A percentile compares a stretch with the other conserved stretches of the same genome.
Evolutionary conservation across 2,888 invertebrate species (phyloP).

Genomic region (Lasius fuliginosus): DNA sequence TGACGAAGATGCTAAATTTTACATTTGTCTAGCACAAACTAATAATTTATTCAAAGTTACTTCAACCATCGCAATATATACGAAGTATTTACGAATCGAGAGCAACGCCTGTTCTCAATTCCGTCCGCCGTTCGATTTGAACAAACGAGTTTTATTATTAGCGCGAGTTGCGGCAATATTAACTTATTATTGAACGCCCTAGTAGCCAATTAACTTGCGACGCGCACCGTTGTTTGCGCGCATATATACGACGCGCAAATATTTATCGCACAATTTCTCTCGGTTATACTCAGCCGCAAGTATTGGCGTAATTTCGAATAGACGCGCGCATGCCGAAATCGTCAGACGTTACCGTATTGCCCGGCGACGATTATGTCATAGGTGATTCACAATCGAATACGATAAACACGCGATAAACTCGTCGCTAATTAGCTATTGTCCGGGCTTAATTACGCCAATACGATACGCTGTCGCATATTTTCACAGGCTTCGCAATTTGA

Average conservation of each 20-base stretch:
- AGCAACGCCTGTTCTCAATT: background rate
- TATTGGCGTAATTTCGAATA: conserved; percentile 50
- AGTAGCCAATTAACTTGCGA: conserved; percentile 41
- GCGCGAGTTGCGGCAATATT: background rate
- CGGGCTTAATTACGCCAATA: conserved; percentile 44
- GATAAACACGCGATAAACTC: conserved; percentile 16
- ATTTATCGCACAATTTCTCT: conserved; percentile 50
- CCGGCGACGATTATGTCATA: conserved; percentile 46
- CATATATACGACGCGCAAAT: conserved; percentile 29
- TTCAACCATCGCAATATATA: background rate
- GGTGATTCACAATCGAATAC: conserved; percentile 24
- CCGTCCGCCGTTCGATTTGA: background rate
- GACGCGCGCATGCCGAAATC: conserved; percentile 17
- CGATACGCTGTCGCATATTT: conserved; percentile 38
- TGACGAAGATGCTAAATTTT: background rate
- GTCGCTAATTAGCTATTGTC: conserved; percentile 46
- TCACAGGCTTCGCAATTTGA: conserved; percentile 32
- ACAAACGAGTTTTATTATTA: conserved; percentile 27
- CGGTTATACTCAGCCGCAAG: conserved; percentile 48
- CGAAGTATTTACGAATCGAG: background rate
- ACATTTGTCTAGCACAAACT: background rate
- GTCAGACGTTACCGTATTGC: conserved; percentile 45
- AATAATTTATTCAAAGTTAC: background rate
- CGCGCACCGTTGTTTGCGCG: background rate
- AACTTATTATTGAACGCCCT: conserved; percentile 34